Evolutionary conservation across 2,113 vertebrate species (phyloP).

Genomic region (Coreoperca whiteheadi): DNA sequence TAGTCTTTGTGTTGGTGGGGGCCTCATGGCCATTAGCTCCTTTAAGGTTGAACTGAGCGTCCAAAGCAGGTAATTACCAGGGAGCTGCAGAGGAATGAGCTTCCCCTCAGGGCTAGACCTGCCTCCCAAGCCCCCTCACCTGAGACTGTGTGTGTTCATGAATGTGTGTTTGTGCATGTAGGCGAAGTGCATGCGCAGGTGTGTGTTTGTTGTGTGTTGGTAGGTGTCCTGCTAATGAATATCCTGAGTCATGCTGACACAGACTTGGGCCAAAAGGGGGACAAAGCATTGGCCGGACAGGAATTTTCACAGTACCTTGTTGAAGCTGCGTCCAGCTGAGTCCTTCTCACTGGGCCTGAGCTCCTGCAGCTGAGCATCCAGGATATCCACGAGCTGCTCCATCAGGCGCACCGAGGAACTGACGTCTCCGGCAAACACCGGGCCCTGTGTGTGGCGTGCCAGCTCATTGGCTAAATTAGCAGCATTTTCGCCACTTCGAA

Average conservation of each 20-base stretch:
- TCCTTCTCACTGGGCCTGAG: constrained; percentile 93
- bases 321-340: constrained; percentile 94
- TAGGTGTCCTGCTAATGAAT: constrained; percentile 68
- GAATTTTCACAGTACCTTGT: constrained; percentile 89
- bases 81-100: constrained; percentile 63
- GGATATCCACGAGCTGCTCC: constrained; percentile 98
- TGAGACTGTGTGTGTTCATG: constrained; percentile 11
- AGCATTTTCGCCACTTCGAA: constrained; percentile 97
- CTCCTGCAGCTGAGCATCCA: constrained; percentile 97
- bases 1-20: constrained; percentile 62
- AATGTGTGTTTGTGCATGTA: constrained; percentile 17
- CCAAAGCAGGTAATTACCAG: constrained; percentile 77
- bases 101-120: constrained; percentile 59
- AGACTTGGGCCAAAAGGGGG: constrained; percentile 17
- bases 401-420: constrained; percentile 97
- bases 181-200: neutral
- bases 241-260: constrained; percentile 53
- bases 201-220: constrained; percentile 30
- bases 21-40: constrained; percentile 71
- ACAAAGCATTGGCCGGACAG: constrained; percentile 41
- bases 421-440: constrained; percentile 95
- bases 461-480: constrained; percentile 97
- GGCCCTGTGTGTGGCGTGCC: constrained; percentile 96
- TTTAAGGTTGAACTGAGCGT: constrained; percentile 69
- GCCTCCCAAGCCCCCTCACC: constrained; percentile 56